phyloP scores from a whole-genome alignment of 2,113 vertebrate genomes.

The Dromas ardeola region DNA sequence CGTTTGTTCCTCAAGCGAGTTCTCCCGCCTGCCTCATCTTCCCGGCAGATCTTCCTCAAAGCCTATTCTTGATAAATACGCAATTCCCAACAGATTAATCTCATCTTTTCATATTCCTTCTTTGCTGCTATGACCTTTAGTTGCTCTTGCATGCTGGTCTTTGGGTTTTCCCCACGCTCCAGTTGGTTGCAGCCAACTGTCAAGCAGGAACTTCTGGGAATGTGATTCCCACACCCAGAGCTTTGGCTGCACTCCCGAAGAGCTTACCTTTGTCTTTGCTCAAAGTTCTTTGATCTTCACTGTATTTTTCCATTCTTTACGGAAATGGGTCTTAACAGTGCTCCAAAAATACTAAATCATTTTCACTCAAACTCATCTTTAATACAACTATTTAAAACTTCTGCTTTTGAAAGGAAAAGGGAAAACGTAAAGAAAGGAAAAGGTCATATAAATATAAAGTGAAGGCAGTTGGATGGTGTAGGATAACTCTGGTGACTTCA shows the following conservation, averaged over 20 bases:
- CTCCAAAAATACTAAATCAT: background rate
- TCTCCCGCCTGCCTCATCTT: background rate
- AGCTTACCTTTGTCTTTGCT: constrained; percentile 6
- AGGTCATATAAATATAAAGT: background rate
- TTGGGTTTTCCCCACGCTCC: background rate
- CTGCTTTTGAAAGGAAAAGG: background rate
- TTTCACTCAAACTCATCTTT: background rate
- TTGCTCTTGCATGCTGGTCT: background rate
- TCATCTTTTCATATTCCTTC: background rate
- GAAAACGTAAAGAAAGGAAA: background rate
- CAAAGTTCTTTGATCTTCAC: background rate
- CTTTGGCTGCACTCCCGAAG: background rate
- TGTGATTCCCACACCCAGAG: background rate
- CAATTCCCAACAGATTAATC: background rate
- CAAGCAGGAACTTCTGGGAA: constrained; percentile 17
- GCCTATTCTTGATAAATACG: background rate
- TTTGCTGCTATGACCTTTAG: constrained; percentile 22
- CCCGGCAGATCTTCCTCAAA: background rate
- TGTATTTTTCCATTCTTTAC: constrained; percentile 15
- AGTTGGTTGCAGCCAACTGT: constrained; percentile 15
- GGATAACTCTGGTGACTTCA: background rate
- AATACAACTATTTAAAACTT: background rate
- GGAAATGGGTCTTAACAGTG: background rate
- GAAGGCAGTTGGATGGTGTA: background rate
- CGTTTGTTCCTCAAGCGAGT: background rate